Percentiles rank a stretch among this genome's conserved stretches.
Evolutionary conservation across 2,888 invertebrate species (phyloP).

Genomic region (Azorinus chamasolen): DNA sequence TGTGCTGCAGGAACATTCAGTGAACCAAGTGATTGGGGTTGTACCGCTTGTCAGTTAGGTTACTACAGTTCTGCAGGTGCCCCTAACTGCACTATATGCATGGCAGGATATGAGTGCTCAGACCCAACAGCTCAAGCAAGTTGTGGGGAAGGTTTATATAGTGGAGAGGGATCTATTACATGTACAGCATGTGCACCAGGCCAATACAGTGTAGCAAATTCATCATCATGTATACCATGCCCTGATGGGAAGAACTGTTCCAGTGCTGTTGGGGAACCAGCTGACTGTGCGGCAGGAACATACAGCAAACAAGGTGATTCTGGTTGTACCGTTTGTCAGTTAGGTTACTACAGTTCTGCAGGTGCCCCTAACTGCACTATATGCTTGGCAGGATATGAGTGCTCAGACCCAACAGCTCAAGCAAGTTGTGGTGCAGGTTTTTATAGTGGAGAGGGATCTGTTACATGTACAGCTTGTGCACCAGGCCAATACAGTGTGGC

Average conservation of each 20-base stretch:
- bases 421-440: conserved; percentile 54
- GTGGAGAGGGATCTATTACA: conserved; percentile 30
- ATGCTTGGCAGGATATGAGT: conserved; percentile 25
- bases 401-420: neutral
- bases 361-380: conserved; percentile 20
- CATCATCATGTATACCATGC: conserved; percentile 72
- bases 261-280: conserved; percentile 51
- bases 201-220: conserved; percentile 40
- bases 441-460: conserved; percentile 45
- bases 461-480: conserved; percentile 60
- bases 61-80: conserved; percentile 36
- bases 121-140: conserved; percentile 20
- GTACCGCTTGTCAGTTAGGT: conserved; percentile 51
- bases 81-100: conserved; percentile 43
- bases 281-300: conserved; percentile 72
- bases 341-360: conserved; percentile 76
- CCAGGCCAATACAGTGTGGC: conserved; percentile 58
- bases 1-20: conserved; percentile 63
- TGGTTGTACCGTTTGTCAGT: conserved; percentile 73
- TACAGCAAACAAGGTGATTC: conserved; percentile 73
- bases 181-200: conserved; percentile 49
- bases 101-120: conserved; percentile 61
- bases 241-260: conserved; percentile 72
- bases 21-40: conserved; percentile 39
- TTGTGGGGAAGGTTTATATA: conserved; percentile 53